Evolutionary conservation across 2,113 vertebrate species (phyloP), one percentile per base, ranked within the genome.

Genomic region (Pyrgilauda ruficollis): DNA sequence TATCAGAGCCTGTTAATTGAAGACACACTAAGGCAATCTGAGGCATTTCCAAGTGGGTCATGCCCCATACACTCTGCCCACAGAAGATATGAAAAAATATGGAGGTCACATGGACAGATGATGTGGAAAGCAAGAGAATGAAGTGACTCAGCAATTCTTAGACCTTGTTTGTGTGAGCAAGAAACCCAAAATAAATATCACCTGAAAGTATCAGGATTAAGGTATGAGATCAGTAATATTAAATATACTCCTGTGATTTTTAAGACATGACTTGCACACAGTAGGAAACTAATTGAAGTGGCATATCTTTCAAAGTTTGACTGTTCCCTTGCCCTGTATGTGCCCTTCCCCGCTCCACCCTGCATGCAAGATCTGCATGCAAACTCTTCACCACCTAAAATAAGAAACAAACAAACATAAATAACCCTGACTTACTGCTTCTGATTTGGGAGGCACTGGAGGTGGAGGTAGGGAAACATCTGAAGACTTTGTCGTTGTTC

Each of bases 361-460:
- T 37, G 37, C 37, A 37, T 37, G 37, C 37, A 66, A 37, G 9
- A 27, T 9, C 31, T 30, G 19, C 82, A 78, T 41, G 11, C 22
- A 84, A 67, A 44, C 26, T 30, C 52, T 49, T 67, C n/a, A 64
- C 3, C 30, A 41, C 14, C 69, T 55, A 17, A 33, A 72, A 69
- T 52, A 63, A 56, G 16, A 82, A 93, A 62, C 0, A 80, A 83
- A 56, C 2, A 27, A 53, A 75, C 21, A 64, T 7, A 59, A 81
- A 67, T 16, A 80, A 86, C 46, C 30, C 69, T 10, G 27, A 99
- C 99, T 99, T 98, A 99, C 99, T 94, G 99, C 99, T 99, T 99
- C 99, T 89, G 99, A 99, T 96, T 99, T 99, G 91, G 99, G 99
- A 97, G 99, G 99, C 98, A 99, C 99, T 64, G 99, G 99, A 94